phyloP scores from a whole-genome alignment of 2,888 invertebrate genomes.

The Molanna angustata region DNA sequence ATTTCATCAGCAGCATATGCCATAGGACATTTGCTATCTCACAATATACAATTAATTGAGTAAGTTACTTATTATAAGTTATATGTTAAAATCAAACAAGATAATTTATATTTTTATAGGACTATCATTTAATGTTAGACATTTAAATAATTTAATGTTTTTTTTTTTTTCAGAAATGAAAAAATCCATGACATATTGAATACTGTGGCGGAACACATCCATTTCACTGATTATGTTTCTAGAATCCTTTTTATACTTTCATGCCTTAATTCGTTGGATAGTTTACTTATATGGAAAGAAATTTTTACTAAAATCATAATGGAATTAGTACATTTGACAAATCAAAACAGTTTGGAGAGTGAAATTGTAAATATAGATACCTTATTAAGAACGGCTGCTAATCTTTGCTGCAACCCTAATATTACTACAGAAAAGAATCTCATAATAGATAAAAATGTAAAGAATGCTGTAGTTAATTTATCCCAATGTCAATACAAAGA shows the following conservation, averaged over 20 bases:
- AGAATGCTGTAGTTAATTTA: too few species aligned
- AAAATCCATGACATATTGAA: neutral
- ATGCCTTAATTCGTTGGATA: neutral
- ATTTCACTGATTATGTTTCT: neutral
- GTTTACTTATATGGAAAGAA: neutral
- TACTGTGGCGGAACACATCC: neutral
- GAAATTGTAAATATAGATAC: constrained; percentile 5
- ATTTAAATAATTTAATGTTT: neutral
- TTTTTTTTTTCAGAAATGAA: constrained; percentile 1
- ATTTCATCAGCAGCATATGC: constrained; percentile 42
- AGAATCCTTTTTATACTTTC: constrained; percentile 10
- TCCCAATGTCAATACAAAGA: constrained; percentile 6
- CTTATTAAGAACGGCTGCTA: constrained; percentile 23
- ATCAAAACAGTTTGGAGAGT: constrained; percentile 7
- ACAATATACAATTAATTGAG: constrained; percentile 23
- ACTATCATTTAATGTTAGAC: neutral
- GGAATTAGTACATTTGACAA: neutral
- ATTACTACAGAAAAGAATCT: neutral
- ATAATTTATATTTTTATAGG: neutral
- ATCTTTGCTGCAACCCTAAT: constrained; percentile 6
- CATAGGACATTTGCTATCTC: constrained; percentile 40
- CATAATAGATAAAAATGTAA: too few species aligned
- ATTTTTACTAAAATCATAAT: constrained; percentile 4
- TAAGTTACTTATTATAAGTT: constrained; percentile 14
- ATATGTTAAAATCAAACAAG: neutral